These are phyloP conservation scores for Oegoconia quadripuncta DNA, from an alignment of 2,888 invertebrate species.

Conservation along the genomic window DNA sequence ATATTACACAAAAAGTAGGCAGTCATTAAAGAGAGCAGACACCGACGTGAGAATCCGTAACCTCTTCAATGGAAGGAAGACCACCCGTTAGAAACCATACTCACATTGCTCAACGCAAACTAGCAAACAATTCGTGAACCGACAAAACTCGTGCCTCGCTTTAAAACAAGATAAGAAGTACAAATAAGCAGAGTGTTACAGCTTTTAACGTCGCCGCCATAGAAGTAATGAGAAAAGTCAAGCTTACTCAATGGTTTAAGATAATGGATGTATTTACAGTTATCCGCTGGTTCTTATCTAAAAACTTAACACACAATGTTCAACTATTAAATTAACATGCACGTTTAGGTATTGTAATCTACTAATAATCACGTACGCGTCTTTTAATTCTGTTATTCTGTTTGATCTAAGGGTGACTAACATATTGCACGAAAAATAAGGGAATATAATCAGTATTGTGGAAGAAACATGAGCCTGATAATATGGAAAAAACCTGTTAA, in stretches of 20 bases:
- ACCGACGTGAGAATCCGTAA: neutral
- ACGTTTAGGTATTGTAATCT: too few relatives aligned
- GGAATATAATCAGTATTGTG: too few relatives aligned
- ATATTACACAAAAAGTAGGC: constrained; percentile 10
- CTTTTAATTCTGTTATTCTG: too few relatives aligned
- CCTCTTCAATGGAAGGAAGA: neutral
- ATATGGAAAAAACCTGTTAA: too few relatives aligned
- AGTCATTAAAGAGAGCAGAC: neutral
- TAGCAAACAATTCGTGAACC: constrained; percentile 8
- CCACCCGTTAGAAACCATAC: constrained; percentile 5
- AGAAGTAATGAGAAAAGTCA: constrained; percentile 29
- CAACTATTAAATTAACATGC: neutral
- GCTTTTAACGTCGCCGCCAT: constrained; percentile 34
- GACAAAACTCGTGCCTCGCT: constrained; percentile 18
- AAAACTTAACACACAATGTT: neutral
- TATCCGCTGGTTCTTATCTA: constrained; percentile 1
- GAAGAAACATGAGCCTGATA: too few relatives aligned
- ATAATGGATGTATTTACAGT: constrained; percentile 23
- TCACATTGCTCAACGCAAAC: constrained; percentile 1
- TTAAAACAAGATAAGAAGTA: constrained; percentile 34
- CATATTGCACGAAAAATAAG: too few relatives aligned
- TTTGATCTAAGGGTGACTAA: too few relatives aligned
- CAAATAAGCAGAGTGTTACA: constrained; percentile 30
- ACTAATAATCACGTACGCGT: too few relatives aligned
- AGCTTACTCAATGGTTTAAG: constrained; percentile 27